These are phyloP conservation scores for Gymnobelideus leadbeateri DNA, from an alignment of 2,113 vertebrate genomes.

Conservation along the genomic window DNA sequence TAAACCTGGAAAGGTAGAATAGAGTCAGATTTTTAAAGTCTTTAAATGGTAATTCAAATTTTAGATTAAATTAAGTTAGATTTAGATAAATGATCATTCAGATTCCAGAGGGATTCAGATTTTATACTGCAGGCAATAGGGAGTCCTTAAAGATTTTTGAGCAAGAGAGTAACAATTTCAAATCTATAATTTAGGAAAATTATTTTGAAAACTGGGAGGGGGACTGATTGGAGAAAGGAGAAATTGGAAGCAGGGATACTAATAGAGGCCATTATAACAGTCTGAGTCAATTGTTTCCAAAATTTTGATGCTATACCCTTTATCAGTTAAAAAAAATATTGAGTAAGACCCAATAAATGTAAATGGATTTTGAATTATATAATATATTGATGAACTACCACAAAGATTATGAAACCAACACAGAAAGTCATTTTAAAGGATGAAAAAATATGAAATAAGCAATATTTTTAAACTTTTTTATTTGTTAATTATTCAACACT, in stretches of 20 bases:
- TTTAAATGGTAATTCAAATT: background rate
- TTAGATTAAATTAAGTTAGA: no score
- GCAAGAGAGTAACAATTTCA: background rate
- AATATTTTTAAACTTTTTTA: background rate
- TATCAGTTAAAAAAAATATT: background rate
- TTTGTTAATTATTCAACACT: background rate
- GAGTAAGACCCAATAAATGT: background rate
- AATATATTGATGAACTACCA: background rate
- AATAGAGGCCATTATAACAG: background rate
- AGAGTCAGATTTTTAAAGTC: background rate
- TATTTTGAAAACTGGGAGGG: background rate
- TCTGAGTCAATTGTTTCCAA: background rate
- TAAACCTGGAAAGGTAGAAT: background rate
- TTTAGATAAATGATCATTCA: no score
- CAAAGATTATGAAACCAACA: background rate
- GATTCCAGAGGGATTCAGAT: background rate
- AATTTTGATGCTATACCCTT: background rate
- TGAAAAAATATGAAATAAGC: background rate
- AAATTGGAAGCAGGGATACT: background rate
- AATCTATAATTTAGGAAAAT: background rate
- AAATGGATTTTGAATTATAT: background rate
- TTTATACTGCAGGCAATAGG: background rate
- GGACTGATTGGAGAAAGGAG: background rate
- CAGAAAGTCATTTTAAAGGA: background rate
- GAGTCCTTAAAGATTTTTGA: background rate